These are phyloP conservation scores for Chymomyza amoena DNA, from an alignment of 2,888 invertebrate species.

Conservation along the genomic window DNA sequence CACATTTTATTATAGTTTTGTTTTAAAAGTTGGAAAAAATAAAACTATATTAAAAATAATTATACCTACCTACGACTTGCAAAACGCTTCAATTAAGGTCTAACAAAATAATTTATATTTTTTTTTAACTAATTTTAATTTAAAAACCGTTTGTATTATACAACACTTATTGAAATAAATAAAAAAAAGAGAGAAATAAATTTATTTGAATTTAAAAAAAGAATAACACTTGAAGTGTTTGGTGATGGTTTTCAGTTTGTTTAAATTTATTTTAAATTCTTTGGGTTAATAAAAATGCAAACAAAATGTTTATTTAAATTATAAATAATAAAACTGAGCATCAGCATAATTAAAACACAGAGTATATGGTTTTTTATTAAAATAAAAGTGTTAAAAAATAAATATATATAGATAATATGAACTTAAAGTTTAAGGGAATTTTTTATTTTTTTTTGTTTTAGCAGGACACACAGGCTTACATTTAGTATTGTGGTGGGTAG, in stretches of 20 bases:
- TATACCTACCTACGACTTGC: slow-evolving; percentile 56
- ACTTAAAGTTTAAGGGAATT: slow-evolving; percentile 9
- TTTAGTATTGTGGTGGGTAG: slow-evolving; percentile 29
- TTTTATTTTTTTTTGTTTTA: background rate
- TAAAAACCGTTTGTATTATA: slow-evolving; percentile 35
- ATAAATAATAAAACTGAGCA: slow-evolving; percentile 35
- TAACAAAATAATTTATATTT: background rate
- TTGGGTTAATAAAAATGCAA: slow-evolving; percentile 1
- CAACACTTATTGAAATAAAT: slow-evolving; percentile 34
- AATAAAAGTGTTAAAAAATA: slow-evolving; percentile 18
- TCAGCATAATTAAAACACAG: slow-evolving; percentile 48
- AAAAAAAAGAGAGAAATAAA: background rate
- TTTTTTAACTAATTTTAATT: background rate
- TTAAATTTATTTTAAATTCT: background rate
- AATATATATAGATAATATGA: slow-evolving; percentile 32
- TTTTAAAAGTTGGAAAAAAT: slow-evolving; percentile 3
- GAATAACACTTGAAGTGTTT: background rate
- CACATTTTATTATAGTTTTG: slow-evolving; percentile 1
- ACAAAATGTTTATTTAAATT: background rate
- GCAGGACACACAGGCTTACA: slow-evolving; percentile 42
- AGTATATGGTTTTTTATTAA: slow-evolving; percentile 31
- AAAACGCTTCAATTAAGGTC: slow-evolving; percentile 38
- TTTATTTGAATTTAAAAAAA: slow-evolving; percentile 1
- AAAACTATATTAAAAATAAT: slow-evolving; percentile 26
- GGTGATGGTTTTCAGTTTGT: background rate